Evolutionary conservation across 2,113 vertebrate species (phyloP).

Genomic region (Elgaria multicarinata): DNA sequence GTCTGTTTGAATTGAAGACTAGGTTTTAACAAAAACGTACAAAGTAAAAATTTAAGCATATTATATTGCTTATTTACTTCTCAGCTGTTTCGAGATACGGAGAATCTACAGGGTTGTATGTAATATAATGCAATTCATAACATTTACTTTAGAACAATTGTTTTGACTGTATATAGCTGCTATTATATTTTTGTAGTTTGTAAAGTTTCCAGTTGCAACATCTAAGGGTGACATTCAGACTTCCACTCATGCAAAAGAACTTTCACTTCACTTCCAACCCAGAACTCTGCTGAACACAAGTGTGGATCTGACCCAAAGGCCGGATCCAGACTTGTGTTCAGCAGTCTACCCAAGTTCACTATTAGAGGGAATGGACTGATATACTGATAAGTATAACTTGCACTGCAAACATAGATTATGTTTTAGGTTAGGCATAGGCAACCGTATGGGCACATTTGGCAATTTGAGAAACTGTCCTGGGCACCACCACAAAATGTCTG

Average conservation of each 20-base stretch:
- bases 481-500: no score
- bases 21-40: constrained; percentile 63
- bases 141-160: background rate
- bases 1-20: constrained; percentile 64
- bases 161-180: background rate
- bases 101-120: background rate
- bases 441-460: no score
- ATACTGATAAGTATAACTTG: no score
- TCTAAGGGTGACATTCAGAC: background rate
- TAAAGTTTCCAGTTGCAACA: background rate
- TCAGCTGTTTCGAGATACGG: background rate
- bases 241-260: background rate
- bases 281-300: no score
- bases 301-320: no score
- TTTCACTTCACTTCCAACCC: background rate
- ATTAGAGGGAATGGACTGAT: no score
- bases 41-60: constrained; percentile 52
- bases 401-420: no score
- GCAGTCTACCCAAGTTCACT: no score
- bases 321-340: no score
- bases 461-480: no score
- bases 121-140: background rate
- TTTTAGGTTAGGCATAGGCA: no score
- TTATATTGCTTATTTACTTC: constrained; percentile 36
- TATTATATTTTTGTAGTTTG: background rate